Evolutionary conservation across 2,113 vertebrate species (phyloP), one percentile per base, ranked within the genome.

Genomic region (Stegastes partitus): DNA sequence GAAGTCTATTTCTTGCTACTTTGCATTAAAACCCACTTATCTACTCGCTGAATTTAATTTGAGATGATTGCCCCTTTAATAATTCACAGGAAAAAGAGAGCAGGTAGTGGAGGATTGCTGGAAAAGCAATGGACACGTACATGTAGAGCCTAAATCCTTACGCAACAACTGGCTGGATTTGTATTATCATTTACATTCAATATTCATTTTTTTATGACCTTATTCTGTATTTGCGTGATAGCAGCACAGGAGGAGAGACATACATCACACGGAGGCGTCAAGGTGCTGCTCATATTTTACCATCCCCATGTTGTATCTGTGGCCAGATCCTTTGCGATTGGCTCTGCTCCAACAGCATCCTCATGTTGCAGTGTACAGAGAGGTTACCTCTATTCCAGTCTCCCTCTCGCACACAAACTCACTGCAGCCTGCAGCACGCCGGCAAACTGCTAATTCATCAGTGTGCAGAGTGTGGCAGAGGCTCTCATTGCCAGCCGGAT

Each of bases 11-110:
- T 81, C 54, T 78, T 82, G 53, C 57, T 58, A 49, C 74, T 71
- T 74, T 83, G 53, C 79, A 87, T 88, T 75, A 74, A 88, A 87
- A 64, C 50, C 63, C 72, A 51, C 74, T 64, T 45, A 59, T 64
- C 58, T 51, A 50, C 39, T 63, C 9, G 1, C 37, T 88, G 68
- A 82, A 77, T 80, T 86, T 76, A 77, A 90, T 89, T 81, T 82
- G 49, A 88, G 37, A 83, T 54, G 85, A 90, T 84, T 87, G 57
- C 21, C 7, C 21, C n/a, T 77, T 90, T 66, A 91, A 89, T 92
- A 86, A 92, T 92, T 87, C 14, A 92, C 82, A 55, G 31, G 45
- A 39, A 70, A 65, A 83, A 16, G 19, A 62, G 61, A 47, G 50
- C 21, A 68, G 74, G 51, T 79, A 37, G 16, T 57, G 45, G 14